Conservation (phyloP, 2,888 invertebrate genomes). For the Drosophila putrida region DNA sequence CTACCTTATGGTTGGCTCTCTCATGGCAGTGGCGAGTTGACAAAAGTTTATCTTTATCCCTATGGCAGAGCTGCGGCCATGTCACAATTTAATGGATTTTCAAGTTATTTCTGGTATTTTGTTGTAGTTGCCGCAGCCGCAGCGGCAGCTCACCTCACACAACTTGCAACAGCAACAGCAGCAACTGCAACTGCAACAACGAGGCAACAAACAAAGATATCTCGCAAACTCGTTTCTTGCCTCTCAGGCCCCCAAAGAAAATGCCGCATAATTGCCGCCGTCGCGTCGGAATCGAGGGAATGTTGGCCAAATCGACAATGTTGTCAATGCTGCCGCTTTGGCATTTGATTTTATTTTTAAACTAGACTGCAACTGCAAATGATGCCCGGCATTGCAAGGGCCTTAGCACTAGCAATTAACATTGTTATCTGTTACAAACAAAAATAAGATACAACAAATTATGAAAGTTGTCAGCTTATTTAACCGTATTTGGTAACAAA, state of each 20-base stretch:
- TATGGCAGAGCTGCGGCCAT: conserved; percentile 33
- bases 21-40: conserved; percentile 38
- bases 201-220: conserved; percentile 70
- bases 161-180: conserved; percentile 23
- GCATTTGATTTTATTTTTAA: conserved; percentile 78
- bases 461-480: conserved; percentile 19
- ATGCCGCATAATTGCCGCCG: conserved; percentile 77
- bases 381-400: conserved; percentile 54
- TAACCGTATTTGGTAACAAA: conserved; percentile 11
- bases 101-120: conserved; percentile 80
- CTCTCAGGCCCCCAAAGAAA: conserved; percentile 63
- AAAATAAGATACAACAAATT: conserved; percentile 6
- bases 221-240: conserved; percentile 72
- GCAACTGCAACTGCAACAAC: conserved; percentile 31
- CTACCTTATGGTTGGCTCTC: neutral
- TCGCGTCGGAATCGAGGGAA: conserved; percentile 23
- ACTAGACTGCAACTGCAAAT: conserved; percentile 70
- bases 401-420: conserved; percentile 44
- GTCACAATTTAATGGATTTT: conserved; percentile 77
- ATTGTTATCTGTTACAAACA: conserved; percentile 17
- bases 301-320: conserved; percentile 74
- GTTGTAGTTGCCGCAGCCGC: conserved; percentile 69
- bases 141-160: neutral
- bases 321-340: conserved; percentile 75
- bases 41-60: conserved; percentile 76